Evolutionary conservation across 2,888 invertebrate species (phyloP), one percentile per base, ranked within the genome.

Genomic region (Pseudococcus viburni): DNA sequence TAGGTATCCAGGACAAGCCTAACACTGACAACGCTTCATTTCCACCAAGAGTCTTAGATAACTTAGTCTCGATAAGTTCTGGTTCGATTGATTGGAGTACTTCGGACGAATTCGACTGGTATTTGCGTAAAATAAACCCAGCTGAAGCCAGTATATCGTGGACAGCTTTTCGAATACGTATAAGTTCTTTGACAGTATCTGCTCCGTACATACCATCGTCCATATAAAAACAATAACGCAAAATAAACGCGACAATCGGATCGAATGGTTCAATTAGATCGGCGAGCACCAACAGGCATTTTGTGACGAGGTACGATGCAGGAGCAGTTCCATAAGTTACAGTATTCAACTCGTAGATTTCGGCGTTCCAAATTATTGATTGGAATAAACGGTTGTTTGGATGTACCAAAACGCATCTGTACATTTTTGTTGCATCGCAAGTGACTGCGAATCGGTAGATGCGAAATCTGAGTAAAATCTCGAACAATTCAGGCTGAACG

Each of bases 361-460:
- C 91, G 90, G 59, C 89, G 39, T 91, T 88, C 92, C 91, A 92
- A 4, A 92, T 80, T 7, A 92, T 91, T 9, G 90, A 87, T 83
- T 91, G 91, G n/a, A 90, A 90, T 19, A 90, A 55, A 19, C 90
- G 85, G 77, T 92, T 90, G 0, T 89, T 89, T 0, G 89, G 85
- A n/a, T n/a, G 17, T 0, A 89, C 42, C 6, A 26, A 12, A 6
- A 91, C 68, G 85, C 90, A 90, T 0, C 91, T 89, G 88, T 91
- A 91, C 91, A 92, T 91, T 89, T 92, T 91, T 19, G 90, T 90
- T 11, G 92, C 91, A 86, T 92, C 91, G 0, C 91, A 91, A 9
- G 90, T 90, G 8, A 92, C 89, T 0, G 90, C 90, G 22, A 90
- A 90, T 15, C 89, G 89, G 84, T 91, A 89, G 7, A 88, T 89